phyloP scores from a whole-genome alignment of 37 sponge, comb jelly and placozoan species.

The Diacarnus erythraeanus region DNA sequence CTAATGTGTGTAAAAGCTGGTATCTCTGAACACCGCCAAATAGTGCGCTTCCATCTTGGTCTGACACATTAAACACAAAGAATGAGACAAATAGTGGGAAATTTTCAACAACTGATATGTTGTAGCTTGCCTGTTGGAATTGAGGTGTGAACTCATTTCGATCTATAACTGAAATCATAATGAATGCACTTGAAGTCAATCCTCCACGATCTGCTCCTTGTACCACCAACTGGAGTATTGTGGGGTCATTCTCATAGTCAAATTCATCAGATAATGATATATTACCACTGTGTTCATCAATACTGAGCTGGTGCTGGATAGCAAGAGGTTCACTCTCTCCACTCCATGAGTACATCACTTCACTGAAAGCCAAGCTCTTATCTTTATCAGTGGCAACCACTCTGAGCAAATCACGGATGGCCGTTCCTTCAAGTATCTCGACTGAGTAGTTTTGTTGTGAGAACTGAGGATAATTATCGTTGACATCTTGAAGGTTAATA shows the following conservation, averaged over 20 bases:
- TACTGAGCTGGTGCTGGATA: neutral
- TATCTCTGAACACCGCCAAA: conserved; percentile 40
- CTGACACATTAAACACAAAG: conserved; percentile 14
- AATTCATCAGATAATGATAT: conserved; percentile 5
- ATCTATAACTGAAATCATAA: conserved; percentile 24
- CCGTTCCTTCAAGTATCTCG: conserved; percentile 19
- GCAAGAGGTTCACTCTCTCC: conserved; percentile 1
- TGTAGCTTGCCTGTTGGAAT: conserved; percentile 26
- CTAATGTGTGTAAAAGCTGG: neutral
- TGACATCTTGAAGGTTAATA: conserved; percentile 34
- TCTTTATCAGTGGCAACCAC: conserved; percentile 35
- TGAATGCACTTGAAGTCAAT: neutral
- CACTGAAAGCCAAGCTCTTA: neutral
- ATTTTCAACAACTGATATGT: conserved; percentile 35
- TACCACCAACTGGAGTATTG: conserved; percentile 11
- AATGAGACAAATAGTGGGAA: conserved; percentile 10
- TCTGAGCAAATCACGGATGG: neutral
- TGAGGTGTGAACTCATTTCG: conserved; percentile 51
- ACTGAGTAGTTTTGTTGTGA: conserved; percentile 6
- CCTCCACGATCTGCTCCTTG: conserved; percentile 41
- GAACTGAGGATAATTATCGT: conserved; percentile 60
- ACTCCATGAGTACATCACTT: conserved; percentile 21
- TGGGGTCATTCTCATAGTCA: conserved; percentile 52
- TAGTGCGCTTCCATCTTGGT: conserved; percentile 38
- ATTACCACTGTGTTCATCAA: conserved; percentile 1